Conservation (phyloP, 2,888 invertebrate genomes). For the Neoscelio sp. region DNA sequence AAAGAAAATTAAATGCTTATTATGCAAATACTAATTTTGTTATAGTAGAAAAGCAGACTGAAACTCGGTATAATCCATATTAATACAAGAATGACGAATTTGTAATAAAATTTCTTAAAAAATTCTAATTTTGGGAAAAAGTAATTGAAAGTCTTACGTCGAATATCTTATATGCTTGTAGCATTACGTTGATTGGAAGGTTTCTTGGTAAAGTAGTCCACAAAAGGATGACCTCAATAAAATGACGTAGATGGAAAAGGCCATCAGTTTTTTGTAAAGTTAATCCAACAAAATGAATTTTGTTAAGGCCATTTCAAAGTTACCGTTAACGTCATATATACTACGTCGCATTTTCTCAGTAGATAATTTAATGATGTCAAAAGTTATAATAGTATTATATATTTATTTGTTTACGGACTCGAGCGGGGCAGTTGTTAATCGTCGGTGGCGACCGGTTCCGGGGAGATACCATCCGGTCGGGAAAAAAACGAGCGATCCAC, state of each 20-base stretch:
- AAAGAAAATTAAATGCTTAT: too few relatives aligned
- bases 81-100: too few relatives aligned
- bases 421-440: too few relatives aligned
- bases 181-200: slow-evolving; percentile 20
- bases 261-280: slow-evolving; percentile 28
- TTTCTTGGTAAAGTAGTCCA: slow-evolving; percentile 19
- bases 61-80: too few relatives aligned
- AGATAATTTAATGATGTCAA: too few relatives aligned
- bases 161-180: neutral
- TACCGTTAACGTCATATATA: neutral
- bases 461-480: slow-evolving; percentile 27
- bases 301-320: slow-evolving; percentile 27
- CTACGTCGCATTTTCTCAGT: too few relatives aligned
- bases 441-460: too few relatives aligned
- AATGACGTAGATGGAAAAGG: slow-evolving; percentile 22
- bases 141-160: neutral
- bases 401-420: too few relatives aligned
- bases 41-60: too few relatives aligned
- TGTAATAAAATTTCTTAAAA: neutral
- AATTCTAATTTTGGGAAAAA: neutral
- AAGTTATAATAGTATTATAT: too few relatives aligned
- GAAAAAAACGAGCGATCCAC: slow-evolving; percentile 40
- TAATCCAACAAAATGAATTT: slow-evolving; percentile 47
- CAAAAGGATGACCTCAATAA: slow-evolving; percentile 38
- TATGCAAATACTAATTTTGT: too few relatives aligned